These are phyloP conservation scores for Fregata magnificens DNA, from an alignment of 2,113 vertebrate genomes.

Conservation along the genomic window DNA sequence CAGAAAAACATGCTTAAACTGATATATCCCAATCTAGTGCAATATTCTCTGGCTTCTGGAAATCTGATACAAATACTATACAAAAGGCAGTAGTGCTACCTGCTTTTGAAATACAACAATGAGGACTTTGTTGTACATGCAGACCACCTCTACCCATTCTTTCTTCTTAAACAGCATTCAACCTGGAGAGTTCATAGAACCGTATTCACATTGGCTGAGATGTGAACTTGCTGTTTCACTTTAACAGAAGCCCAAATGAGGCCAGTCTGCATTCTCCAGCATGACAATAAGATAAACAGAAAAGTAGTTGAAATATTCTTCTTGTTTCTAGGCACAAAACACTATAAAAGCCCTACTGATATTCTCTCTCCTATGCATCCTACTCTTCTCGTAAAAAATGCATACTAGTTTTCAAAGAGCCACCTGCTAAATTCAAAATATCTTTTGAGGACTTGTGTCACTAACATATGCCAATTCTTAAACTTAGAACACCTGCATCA, in stretches of 20 bases:
- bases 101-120: background rate
- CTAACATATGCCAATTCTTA: background rate
- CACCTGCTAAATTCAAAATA: background rate
- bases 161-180: background rate
- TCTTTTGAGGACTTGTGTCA: background rate
- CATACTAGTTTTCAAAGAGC: background rate
- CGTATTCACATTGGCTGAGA: background rate
- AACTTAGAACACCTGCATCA: background rate
- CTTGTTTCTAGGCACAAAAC: background rate
- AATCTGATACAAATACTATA: background rate
- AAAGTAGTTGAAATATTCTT: background rate
- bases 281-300: background rate
- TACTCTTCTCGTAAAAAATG: background rate
- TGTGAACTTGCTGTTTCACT: background rate
- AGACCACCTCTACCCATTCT: background rate
- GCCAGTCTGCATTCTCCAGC: background rate
- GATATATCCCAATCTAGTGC: background rate
- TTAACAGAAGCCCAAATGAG: background rate
- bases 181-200: background rate
- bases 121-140: background rate
- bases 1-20: background rate
- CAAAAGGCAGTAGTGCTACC: background rate
- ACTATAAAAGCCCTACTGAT: background rate
- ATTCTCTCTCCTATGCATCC: background rate
- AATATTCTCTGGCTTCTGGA: background rate